These are phyloP conservation scores for Aythya fuligula DNA, from an alignment of 2,797 vertebrate species.

Conservation along the genomic window DNA sequence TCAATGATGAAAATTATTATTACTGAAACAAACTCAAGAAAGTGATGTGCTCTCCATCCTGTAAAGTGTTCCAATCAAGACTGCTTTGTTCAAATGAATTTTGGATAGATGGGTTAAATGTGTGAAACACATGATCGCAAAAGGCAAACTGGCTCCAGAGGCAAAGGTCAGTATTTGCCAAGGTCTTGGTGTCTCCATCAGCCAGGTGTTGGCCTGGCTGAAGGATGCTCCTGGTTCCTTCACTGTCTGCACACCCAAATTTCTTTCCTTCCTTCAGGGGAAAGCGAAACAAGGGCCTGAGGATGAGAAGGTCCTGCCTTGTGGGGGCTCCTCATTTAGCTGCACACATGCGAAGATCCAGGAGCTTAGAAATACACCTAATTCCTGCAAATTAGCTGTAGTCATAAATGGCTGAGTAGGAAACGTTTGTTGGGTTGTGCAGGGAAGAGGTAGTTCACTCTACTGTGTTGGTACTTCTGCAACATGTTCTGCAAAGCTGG, in stretches of 20 bases:
- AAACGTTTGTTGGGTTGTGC: background rate
- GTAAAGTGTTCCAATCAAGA: background rate
- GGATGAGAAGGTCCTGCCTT: background rate
- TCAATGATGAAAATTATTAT: background rate
- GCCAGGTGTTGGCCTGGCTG: background rate
- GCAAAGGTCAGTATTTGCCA: background rate
- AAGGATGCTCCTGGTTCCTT: background rate
- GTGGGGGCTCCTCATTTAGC: background rate
- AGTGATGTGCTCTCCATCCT: background rate
- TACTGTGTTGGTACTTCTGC: background rate
- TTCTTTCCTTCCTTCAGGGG: background rate
- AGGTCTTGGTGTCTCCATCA: background rate
- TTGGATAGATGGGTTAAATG: background rate
- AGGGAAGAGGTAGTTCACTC: background rate
- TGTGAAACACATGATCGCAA: background rate
- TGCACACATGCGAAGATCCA: background rate
- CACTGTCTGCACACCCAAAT: rapidly evolving
- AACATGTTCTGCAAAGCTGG: background rate
- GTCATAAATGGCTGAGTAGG: background rate
- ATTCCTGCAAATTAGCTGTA: background rate
- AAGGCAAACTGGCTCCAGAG: background rate
- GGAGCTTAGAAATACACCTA: background rate
- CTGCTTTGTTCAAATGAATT: background rate
- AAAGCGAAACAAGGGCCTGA: background rate
- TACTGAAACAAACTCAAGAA: background rate